Percentiles rank a stretch among this genome's conserved stretches.
Conservation (phyloP, 2,113 vertebrate species). For the Centropus unirufus region DNA sequence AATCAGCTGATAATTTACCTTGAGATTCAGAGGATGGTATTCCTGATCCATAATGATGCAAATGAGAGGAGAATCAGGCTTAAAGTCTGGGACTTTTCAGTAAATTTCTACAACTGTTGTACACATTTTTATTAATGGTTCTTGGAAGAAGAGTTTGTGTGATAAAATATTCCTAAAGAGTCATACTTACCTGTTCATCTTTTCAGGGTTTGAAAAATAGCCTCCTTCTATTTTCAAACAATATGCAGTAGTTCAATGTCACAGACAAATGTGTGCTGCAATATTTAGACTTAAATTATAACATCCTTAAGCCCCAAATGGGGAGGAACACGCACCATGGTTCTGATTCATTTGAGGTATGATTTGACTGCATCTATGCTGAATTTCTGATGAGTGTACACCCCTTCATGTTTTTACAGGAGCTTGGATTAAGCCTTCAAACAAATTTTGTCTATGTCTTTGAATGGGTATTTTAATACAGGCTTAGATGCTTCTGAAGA, state of each 20-base stretch:
- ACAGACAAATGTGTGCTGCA: conserved; percentile 42
- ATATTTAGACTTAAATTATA: conserved; percentile 39
- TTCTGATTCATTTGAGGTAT: background rate
- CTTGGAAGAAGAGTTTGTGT: background rate
- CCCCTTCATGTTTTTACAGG: background rate
- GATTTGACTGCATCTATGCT: background rate
- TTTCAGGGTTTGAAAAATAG: conserved; percentile 44
- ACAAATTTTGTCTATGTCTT: background rate
- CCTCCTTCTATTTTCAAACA: conserved; percentile 50
- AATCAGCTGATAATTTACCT: conserved; percentile 31
- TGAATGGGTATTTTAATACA: background rate
- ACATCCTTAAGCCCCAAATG: background rate
- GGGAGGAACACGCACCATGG: background rate
- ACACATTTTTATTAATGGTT: conserved; percentile 49
- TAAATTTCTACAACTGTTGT: background rate
- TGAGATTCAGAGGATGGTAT: background rate
- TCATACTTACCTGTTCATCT: conserved; percentile 35
- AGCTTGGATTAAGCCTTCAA: background rate
- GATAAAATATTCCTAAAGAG: conserved; percentile 37
- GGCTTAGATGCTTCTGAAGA: background rate
- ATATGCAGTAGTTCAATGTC: conserved; percentile 52
- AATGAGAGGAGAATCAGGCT: background rate
- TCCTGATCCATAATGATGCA: background rate
- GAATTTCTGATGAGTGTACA: background rate
- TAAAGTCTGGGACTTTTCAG: background rate